These are phyloP conservation scores for Conus canariensis DNA, from an alignment of 2,888 invertebrate species.

Conservation along the genomic window DNA sequence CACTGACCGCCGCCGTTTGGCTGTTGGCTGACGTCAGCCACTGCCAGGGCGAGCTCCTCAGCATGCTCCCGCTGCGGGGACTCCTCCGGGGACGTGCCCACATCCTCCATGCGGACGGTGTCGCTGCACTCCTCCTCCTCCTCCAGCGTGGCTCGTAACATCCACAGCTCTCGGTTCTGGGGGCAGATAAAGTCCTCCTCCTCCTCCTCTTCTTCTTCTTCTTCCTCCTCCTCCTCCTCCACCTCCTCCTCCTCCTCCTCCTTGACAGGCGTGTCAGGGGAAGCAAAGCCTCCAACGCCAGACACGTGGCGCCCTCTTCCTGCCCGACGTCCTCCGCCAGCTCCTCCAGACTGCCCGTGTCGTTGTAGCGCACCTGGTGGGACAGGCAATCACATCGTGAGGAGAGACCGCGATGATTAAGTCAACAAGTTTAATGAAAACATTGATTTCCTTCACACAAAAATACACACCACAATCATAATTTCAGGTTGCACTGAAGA, in stretches of 20 bases:
- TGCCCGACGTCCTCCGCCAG: constrained; percentile 75
- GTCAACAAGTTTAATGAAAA: too few species aligned
- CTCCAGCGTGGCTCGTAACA: constrained; percentile 80
- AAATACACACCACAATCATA: too few species aligned
- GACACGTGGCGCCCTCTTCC: constrained; percentile 56
- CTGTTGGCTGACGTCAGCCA: constrained; percentile 47
- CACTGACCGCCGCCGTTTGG: constrained; percentile 53
- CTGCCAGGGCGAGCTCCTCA: not conserved
- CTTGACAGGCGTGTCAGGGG: constrained; percentile 52
- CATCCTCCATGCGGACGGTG: constrained; percentile 76
- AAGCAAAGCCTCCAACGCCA: constrained; percentile 58
- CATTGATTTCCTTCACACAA: too few species aligned
- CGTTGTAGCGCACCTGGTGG: constrained; percentile 79
- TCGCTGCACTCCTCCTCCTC: constrained; percentile 79
- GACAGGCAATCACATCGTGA: not conserved
- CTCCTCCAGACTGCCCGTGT: constrained; percentile 80
- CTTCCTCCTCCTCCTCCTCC: not conserved
- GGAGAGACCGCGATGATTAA: too few species aligned
- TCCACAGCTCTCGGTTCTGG: constrained; percentile 80
- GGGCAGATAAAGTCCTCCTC: constrained; percentile 69
- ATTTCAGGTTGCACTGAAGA: too few species aligned
- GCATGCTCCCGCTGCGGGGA: constrained; percentile 70
- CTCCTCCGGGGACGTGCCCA: constrained; percentile 73
- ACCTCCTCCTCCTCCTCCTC: constrained; percentile 57
- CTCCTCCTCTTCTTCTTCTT: not conserved